phyloP scores from a whole-genome alignment of 2,113 vertebrate species.

The Mastomys natalensis region DNA sequence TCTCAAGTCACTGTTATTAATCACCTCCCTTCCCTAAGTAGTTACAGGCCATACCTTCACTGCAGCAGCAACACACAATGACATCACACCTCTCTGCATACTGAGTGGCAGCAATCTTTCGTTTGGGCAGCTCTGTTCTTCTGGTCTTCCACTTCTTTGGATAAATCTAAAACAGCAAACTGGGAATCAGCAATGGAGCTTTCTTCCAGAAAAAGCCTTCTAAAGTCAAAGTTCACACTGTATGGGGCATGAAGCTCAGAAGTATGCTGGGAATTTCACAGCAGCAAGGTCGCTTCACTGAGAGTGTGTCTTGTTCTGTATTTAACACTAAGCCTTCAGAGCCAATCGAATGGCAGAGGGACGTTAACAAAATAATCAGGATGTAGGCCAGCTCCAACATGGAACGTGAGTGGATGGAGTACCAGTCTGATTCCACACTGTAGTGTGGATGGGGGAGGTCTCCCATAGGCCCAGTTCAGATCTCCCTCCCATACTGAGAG shows the following conservation, averaged over 20 bases:
- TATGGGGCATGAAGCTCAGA: background rate
- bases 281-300: background rate
- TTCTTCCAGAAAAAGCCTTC: background rate
- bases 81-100: background rate
- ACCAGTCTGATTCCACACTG: background rate
- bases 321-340: conserved; percentile 11
- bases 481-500: background rate
- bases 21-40: background rate
- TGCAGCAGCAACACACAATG: background rate
- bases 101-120: background rate
- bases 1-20: background rate
- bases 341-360: background rate
- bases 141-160: conserved; percentile 7
- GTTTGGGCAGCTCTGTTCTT: conserved; percentile 20
- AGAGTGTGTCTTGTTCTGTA: conserved; percentile 26
- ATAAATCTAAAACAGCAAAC: conserved; percentile 27
- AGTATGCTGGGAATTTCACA: background rate
- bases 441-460: background rate
- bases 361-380: conserved; percentile 21
- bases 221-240: background rate
- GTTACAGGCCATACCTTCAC: background rate
- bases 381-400: background rate
- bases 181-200: conserved; percentile 36
- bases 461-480: background rate
- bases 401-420: background rate